These are phyloP conservation scores for Papilio machaon DNA, from an alignment of 1,140 invertebrate genomes.

Conservation along the genomic window DNA sequence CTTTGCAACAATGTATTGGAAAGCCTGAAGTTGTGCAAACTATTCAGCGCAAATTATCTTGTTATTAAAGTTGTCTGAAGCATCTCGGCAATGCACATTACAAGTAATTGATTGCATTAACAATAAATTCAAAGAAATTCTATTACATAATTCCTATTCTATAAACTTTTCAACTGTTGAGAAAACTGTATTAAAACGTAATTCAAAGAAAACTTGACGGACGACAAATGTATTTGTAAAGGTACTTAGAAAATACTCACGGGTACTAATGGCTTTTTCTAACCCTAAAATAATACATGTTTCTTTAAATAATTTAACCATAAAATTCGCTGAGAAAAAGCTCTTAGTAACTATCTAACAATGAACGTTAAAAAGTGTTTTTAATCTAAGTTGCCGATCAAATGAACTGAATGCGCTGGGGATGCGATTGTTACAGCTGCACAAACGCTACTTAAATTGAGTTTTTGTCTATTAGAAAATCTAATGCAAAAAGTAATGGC, in stretches of 20 bases:
- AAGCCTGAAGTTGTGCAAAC: constrained; percentile 7
- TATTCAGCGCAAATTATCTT: constrained; percentile 16
- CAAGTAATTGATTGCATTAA: not conserved
- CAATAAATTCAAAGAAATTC: no score
- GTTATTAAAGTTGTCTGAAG: constrained; percentile 5
- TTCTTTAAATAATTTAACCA: not conserved
- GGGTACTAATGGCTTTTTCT: not conserved
- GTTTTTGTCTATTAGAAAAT: not conserved
- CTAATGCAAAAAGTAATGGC: not conserved
- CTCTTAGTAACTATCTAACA: not conserved
- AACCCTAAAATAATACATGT: not conserved
- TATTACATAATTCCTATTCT: no score
- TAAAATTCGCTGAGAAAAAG: not conserved
- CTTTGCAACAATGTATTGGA: constrained; percentile 20
- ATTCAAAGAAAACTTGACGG: no score
- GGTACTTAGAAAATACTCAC: no score
- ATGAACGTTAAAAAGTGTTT: not conserved
- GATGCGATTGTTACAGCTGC: not conserved
- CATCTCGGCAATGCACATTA: not conserved
- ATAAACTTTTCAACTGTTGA: no score
- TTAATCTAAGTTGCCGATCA: constrained; percentile 15
- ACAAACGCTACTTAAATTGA: not conserved
- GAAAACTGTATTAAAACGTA: no score
- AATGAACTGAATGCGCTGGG: constrained; percentile 2
- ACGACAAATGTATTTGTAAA: no score